phyloP scores from a whole-genome alignment of 2,113 vertebrate species.

The Falco punctatus region DNA sequence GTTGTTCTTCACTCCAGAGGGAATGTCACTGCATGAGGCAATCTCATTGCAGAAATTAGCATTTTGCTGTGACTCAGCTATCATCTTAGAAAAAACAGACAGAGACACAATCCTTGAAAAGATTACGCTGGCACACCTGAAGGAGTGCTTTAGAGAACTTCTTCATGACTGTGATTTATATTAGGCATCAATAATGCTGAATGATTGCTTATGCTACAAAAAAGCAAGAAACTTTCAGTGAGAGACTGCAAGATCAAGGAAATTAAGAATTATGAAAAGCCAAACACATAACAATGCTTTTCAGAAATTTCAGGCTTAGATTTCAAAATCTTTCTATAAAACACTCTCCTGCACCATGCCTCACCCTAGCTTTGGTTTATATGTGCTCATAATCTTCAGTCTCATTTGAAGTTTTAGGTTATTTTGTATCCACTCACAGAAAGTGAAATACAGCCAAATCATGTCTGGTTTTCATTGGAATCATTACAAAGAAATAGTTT shows the following conservation, averaged over 20 bases:
- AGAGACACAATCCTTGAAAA: constrained; percentile 25
- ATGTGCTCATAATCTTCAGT: neutral
- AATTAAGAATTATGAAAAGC: neutral
- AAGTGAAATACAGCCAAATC: neutral
- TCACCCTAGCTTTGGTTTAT: neutral
- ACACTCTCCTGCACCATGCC: fast-evolving
- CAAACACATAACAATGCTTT: neutral
- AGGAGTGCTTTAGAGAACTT: constrained; percentile 1
- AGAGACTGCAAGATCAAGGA: neutral
- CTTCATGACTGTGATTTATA: constrained; percentile 18
- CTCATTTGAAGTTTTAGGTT: neutral
- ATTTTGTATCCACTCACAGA: neutral
- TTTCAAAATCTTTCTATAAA: neutral
- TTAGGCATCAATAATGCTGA: neutral
- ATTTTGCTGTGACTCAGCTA: constrained; percentile 52
- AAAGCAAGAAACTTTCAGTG: neutral
- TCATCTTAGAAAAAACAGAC: neutral
- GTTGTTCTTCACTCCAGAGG: neutral
- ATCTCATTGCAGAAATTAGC: constrained; percentile 37
- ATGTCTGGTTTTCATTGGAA: neutral
- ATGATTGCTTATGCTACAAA: neutral
- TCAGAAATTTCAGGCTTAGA: neutral
- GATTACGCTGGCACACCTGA: neutral
- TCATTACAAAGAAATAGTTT: neutral
- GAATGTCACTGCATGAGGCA: neutral